phyloP scores from a whole-genome alignment of 2,888 invertebrate genomes.

The Chrysolina haemoptera region DNA sequence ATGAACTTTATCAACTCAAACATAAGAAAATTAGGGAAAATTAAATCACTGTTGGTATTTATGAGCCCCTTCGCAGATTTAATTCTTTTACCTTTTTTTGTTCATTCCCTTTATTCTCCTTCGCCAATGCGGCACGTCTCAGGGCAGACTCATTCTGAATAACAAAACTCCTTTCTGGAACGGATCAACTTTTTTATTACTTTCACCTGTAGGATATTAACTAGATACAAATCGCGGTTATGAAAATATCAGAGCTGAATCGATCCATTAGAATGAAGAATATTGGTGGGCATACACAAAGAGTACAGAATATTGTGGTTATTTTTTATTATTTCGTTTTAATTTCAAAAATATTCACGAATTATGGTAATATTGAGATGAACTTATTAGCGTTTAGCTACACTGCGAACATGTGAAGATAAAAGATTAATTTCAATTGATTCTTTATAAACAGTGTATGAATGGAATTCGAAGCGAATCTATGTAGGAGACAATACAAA shows the following conservation, averaged over 20 bases:
- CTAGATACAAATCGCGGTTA: conserved; percentile 39
- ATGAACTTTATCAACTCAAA: conserved; percentile 18
- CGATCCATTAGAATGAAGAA: too few relatives aligned
- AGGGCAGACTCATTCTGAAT: conserved; percentile 49
- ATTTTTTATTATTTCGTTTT: too few relatives aligned
- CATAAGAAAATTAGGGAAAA: conserved; percentile 45
- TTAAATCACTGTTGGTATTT: conserved; percentile 53
- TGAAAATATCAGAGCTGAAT: conserved; percentile 24
- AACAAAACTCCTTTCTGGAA: conserved; percentile 47
- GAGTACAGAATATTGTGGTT: too few relatives aligned
- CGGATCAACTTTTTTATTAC: conserved; percentile 44
- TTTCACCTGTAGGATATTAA: conserved; percentile 39
- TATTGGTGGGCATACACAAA: too few relatives aligned
- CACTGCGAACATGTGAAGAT: too few relatives aligned
- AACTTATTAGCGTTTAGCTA: too few relatives aligned
- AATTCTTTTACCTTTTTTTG: conserved; percentile 43
- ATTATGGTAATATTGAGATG: too few relatives aligned
- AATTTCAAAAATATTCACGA: too few relatives aligned
- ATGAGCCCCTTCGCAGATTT: conserved; percentile 49
- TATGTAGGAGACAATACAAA: too few relatives aligned
- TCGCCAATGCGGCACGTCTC: conserved; percentile 47
- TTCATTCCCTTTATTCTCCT: conserved; percentile 26
- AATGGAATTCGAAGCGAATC: too few relatives aligned
- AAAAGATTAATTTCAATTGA: too few relatives aligned
- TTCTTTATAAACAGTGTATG: too few relatives aligned